phyloP scores from a whole-genome alignment of 2,888 invertebrate species.

The Nomada flava region DNA sequence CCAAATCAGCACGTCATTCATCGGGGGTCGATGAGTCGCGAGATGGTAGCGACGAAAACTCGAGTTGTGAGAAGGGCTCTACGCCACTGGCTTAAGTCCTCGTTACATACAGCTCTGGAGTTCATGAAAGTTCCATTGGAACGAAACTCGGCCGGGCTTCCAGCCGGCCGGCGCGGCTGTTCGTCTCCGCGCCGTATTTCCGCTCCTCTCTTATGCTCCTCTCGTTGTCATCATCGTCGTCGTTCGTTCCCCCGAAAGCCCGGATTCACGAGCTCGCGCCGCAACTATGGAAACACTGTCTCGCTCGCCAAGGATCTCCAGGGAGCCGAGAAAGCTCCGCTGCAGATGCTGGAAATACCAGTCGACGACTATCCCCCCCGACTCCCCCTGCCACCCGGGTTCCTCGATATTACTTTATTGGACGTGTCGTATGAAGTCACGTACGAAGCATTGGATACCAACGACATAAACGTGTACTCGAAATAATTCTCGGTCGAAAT shows the following conservation, averaged over 20 bases:
- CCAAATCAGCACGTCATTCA: background rate
- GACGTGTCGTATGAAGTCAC: constrained; percentile 66
- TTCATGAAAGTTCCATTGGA: constrained; percentile 73
- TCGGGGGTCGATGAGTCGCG: constrained; percentile 7
- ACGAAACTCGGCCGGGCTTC: constrained; percentile 60
- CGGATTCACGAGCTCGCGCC: constrained; percentile 60
- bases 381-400: background rate
- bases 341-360: constrained; percentile 56
- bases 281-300: constrained; percentile 64
- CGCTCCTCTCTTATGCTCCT: constrained; percentile 45
- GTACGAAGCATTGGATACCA: constrained; percentile 42
- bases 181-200: constrained; percentile 56
- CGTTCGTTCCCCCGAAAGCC: constrained; percentile 33
- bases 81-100: constrained; percentile 66
- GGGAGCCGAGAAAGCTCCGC: constrained; percentile 32
- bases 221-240: constrained; percentile 57
- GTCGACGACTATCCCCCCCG: background rate
- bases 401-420: constrained; percentile 56
- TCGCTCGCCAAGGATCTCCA: constrained; percentile 55
- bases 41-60: background rate
- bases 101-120: constrained; percentile 62
- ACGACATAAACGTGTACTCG: constrained; percentile 33
- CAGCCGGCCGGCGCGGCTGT: constrained; percentile 46
- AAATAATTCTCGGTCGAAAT: constrained; percentile 52
- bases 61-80: constrained; percentile 14